Base-by-base conservation (phyloP, 2,888 invertebrate genomes). In the Stenurella melanura region DNA sequence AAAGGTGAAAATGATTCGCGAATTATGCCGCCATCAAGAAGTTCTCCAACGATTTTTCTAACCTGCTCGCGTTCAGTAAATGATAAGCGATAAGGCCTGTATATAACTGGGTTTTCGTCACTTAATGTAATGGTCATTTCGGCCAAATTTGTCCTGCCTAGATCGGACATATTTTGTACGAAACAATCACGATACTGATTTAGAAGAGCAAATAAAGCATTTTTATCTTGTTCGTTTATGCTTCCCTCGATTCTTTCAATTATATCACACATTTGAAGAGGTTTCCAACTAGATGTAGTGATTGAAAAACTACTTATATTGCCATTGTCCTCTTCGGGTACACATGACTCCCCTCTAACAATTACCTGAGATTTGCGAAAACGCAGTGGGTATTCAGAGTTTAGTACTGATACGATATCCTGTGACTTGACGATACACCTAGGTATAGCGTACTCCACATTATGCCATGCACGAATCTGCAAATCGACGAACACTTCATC, bases 41-140 rank as follows among this genome's bases (percentile, higher is more conserved):
- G 38, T 18, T 69, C 69, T 10, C 21, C n/a, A 15, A 68, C 54
- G 7, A 68, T 54, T 42, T 54, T 68, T 26, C 54, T 56, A 21
- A 68, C 68, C 9, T 42, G 17, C 21, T 68, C 26, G 1, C 68
- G 42, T 68, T 68, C 68, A 18, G 54, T 26, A 18, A 30, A 30
- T 17, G 68, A 68, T 30, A 68, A 54, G 15, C 68, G 50, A 30
- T 54, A 68, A 54, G 68, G 68, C 2, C 54, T 42, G 18, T 68
- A 68, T 2, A 68, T 54, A 11, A 68, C 54, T 68, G 68, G 68
- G 15, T n/a, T 68, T n/a, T 68, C 30, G 10, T 68, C 54, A 6
- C 1, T 42, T 26, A 68, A 18, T 17, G 7, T 30, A 42, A 68
- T 68, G 10, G 18, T 54, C 54, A 68, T 63, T 63, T 63, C 63